Conservation (phyloP, 2,888 invertebrate species). For the Campopleginae sp. region DNA sequence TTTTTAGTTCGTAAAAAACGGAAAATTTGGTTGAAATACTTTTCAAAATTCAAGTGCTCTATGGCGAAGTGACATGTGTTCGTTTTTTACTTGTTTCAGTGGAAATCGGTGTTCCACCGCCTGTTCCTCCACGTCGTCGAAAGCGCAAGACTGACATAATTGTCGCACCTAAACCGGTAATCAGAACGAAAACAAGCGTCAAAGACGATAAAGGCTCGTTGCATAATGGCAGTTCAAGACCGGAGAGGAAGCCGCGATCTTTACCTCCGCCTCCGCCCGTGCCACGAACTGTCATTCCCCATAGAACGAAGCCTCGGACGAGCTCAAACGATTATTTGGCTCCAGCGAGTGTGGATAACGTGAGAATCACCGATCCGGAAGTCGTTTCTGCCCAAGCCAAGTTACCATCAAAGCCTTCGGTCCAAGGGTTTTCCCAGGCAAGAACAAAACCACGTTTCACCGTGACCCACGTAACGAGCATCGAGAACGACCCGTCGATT, state of each 20-base stretch:
- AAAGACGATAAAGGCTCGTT: constrained; percentile 41
- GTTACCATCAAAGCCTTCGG: not conserved
- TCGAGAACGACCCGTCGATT: not conserved
- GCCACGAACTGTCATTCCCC: constrained; percentile 53
- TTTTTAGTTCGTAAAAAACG: not conserved
- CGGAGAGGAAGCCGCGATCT: constrained; percentile 71
- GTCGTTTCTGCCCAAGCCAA: constrained; percentile 1
- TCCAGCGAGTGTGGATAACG: constrained; percentile 25
- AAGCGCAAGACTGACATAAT: constrained; percentile 74
- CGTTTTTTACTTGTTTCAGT: constrained; percentile 70
- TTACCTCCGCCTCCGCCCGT: constrained; percentile 68
- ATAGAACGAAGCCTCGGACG: constrained; percentile 57
- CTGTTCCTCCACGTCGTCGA: constrained; percentile 81
- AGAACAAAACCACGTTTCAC: constrained; percentile 26
- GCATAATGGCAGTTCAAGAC: constrained; percentile 31
- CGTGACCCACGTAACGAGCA: constrained; percentile 25
- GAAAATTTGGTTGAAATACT: not conserved
- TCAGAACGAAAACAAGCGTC: constrained; percentile 51
- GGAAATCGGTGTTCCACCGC: constrained; percentile 75
- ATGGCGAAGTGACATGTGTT: not conserved
- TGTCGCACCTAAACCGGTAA: constrained; percentile 60
- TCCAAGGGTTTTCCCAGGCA: not conserved
- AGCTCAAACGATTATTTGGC: constrained; percentile 20
- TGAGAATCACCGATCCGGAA: constrained; percentile 32
- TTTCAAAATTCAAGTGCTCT: not conserved